Evolutionary conservation across 1,140 invertebrate species (phyloP), one percentile per base, ranked within the genome.

Genomic region (Anoplophora glabripennis): DNA sequence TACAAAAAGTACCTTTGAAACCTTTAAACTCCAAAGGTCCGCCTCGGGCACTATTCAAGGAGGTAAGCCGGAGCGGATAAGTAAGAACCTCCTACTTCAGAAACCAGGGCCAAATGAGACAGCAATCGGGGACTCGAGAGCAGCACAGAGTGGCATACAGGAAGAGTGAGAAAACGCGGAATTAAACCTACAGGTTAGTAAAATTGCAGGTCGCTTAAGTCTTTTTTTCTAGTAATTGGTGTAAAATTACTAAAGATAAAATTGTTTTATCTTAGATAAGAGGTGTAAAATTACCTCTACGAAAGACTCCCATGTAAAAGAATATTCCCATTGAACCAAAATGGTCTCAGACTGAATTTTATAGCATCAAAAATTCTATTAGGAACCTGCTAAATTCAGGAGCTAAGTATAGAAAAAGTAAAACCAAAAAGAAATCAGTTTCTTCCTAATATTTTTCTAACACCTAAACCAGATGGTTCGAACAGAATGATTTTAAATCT

Each of bases 271-370:
- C 53, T 18, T 49, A 40, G 49, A 17, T 61, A 21, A 41, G 12
- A 10, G 53, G 44, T 41, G 21, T 34, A n/a, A 42, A 61, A 38
- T 33, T 61, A 28, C 59, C 46, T 10, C 58, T 61, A 12, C 7
- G 14, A 17, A 7, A 7, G 14, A 60, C 7, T n/a, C 58, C 51
- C 4, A 7, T 11, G 2, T 41, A 58, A 47, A 11, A 34, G 7
- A 9, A 12, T 57, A n/a, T 28, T 38, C 41, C 53, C 36, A 46
- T 38, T 11, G 34, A 52, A 47, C 52, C 9, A 11, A 40, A 35
- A 41, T 57, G 53, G 36, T 58, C 54, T n/a, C 5, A 10, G 7
- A 10, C 10, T 21, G 18, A 44, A 48, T 10, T 12, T 46, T 7
- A 15, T 8, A 58, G 14, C 15, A 14, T 9, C 7, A 9, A 7